Percentiles rank a stretch among this genome's conserved stretches.
phyloP scores from a whole-genome alignment of 2,113 vertebrate species.

The Montifringilla adamsi region DNA sequence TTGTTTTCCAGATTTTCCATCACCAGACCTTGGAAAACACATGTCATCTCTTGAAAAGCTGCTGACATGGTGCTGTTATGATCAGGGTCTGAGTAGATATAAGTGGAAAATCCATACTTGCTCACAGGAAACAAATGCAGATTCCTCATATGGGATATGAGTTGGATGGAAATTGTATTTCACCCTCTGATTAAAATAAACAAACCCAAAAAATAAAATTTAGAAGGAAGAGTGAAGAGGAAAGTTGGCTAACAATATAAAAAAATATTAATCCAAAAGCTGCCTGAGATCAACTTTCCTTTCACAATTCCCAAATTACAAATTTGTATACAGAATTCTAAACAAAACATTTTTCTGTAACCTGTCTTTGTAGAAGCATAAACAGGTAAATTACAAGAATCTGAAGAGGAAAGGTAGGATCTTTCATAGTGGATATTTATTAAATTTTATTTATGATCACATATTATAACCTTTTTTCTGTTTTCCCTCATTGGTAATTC shows the following conservation, averaged over 20 bases:
- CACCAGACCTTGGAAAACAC: conserved; percentile 65
- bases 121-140: conserved; percentile 69
- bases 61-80: conserved; percentile 6
- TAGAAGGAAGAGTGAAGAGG: background rate
- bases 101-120: conserved; percentile 68
- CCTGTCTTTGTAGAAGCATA: background rate
- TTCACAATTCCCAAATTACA: background rate
- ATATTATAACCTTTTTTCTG: background rate
- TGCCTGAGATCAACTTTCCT: background rate
- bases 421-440: background rate
- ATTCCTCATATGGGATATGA: conserved; percentile 59
- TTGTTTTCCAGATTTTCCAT: conserved; percentile 60
- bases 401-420: background rate
- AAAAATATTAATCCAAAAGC: background rate
- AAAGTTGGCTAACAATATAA: background rate
- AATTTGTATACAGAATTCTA: background rate
- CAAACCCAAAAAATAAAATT: background rate
- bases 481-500: background rate
- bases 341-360: background rate
- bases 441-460: background rate
- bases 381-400: background rate
- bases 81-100: conserved; percentile 56
- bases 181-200: background rate
- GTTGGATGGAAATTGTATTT: conserved; percentile 65
- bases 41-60: conserved; percentile 26